phyloP scores from a whole-genome alignment of 2,797 vertebrate genomes.

The Paratrypauchen microcephalus region DNA sequence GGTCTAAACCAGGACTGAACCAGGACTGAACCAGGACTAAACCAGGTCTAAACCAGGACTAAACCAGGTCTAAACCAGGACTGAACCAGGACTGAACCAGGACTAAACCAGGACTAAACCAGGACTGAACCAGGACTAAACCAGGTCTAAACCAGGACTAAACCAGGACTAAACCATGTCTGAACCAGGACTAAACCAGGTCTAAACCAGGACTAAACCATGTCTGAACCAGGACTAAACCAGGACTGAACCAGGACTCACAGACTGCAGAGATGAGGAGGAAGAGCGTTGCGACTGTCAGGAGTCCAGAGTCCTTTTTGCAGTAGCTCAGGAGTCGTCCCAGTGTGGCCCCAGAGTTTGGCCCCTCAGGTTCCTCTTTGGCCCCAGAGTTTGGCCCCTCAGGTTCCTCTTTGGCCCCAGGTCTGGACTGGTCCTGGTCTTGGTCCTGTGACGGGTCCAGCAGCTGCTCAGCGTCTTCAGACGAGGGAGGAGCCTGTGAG shows the following conservation, averaged over 20 bases:
- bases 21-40: slow-evolving; percentile 51
- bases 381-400: slow-evolving; percentile 77
- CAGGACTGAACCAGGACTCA: slow-evolving; percentile 65
- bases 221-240: neutral
- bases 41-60: no score
- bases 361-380: slow-evolving; percentile 59
- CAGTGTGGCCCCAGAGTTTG: slow-evolving; percentile 83
- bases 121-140: neutral
- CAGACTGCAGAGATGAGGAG: slow-evolving; percentile 88
- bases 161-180: neutral
- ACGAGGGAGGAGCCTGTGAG: neutral
- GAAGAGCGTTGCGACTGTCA: slow-evolving; percentile 84
- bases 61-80: neutral
- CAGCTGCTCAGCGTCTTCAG: slow-evolving; percentile 65
- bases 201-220: neutral
- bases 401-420: neutral
- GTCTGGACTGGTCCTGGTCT: neutral
- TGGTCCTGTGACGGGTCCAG: slow-evolving; percentile 52
- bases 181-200: neutral
- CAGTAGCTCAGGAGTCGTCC: slow-evolving; percentile 87
- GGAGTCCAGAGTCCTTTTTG: slow-evolving; percentile 80
- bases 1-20: neutral
- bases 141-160: neutral
- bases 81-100: neutral
- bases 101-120: neutral